Conservation (phyloP, 2,113 vertebrate genomes). For the Spea multiplicata region DNA sequence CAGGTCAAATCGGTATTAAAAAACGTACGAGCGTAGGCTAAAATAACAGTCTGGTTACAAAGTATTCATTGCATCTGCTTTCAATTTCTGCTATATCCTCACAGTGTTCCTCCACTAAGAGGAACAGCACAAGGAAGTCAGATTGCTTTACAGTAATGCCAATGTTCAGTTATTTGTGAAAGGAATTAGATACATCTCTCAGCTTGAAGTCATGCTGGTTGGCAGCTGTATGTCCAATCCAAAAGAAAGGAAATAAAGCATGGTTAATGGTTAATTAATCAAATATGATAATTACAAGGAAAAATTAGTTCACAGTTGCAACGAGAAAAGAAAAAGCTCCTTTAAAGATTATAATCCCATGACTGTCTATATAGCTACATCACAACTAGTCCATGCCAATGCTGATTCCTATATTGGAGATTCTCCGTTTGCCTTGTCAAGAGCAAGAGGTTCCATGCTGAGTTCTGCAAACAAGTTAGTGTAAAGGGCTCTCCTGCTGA, state of each 20-base stretch:
- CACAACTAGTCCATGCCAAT: not conserved
- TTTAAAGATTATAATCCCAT: not conserved
- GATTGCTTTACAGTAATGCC: constrained; percentile 76
- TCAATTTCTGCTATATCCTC: constrained; percentile 86
- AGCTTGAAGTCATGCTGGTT: constrained; percentile 51
- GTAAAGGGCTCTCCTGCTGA: not conserved
- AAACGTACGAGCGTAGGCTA: constrained; percentile 80
- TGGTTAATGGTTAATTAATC: constrained; percentile 49
- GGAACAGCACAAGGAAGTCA: constrained; percentile 71
- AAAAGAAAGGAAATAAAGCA: constrained; percentile 19
- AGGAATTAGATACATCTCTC: constrained; percentile 71
- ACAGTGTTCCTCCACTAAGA: constrained; percentile 69
- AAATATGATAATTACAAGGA: constrained; percentile 49
- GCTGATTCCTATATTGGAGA: not conserved
- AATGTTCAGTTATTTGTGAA: constrained; percentile 70
- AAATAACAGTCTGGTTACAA: constrained; percentile 83
- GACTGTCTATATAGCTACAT: not conserved
- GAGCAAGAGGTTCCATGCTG: not conserved
- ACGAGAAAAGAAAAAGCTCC: not conserved
- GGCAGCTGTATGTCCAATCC: constrained; percentile 31
- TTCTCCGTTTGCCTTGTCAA: not conserved
- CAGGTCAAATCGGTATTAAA: constrained; percentile 83
- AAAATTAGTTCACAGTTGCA: constrained; percentile 7
- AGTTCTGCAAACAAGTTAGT: not conserved
- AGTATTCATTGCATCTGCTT: constrained; percentile 77